Conservation (phyloP, 2,888 invertebrate species). For the Pherbina coryleti region DNA sequence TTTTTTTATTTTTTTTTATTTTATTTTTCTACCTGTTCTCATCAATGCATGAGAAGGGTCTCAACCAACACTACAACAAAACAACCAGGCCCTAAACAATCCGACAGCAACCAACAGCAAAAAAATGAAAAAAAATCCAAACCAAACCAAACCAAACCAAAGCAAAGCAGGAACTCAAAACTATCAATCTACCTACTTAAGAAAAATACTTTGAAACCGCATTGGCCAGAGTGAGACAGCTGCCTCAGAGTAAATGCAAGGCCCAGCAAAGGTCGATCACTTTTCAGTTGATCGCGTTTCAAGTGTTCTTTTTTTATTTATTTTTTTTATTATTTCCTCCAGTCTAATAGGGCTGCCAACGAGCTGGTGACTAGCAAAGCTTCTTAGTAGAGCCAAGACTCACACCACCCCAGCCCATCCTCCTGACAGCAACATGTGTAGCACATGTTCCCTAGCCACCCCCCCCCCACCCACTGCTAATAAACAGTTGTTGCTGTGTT, state of each 20-base stretch:
- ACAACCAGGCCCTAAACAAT: no score
- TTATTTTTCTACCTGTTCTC: constrained; percentile 25
- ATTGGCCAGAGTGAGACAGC: background rate
- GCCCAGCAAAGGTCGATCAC: constrained; percentile 29
- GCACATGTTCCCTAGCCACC: background rate
- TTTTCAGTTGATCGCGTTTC: background rate
- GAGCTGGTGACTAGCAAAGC: no score
- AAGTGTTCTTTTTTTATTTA: background rate
- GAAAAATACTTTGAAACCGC: background rate
- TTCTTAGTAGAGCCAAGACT: no score
- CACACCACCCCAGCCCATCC: no score
- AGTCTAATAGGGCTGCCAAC: no score
- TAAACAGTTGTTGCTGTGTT: constrained; percentile 10
- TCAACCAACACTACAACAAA: constrained; percentile 1
- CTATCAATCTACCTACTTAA: constrained; percentile 26
- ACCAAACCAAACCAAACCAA: background rate
- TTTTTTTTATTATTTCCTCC: no score
- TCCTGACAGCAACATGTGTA: background rate
- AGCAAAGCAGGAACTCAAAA: background rate
- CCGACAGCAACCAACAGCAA: background rate
- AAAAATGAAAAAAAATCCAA: background rate
- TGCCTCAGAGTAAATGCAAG: background rate
- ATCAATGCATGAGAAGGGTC: background rate
- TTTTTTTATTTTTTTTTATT: background rate
- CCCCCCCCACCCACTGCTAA: background rate